Base-by-base conservation (phyloP, 2,888 invertebrate genomes). In the Ashinkailepas kermadecensis region DNA sequence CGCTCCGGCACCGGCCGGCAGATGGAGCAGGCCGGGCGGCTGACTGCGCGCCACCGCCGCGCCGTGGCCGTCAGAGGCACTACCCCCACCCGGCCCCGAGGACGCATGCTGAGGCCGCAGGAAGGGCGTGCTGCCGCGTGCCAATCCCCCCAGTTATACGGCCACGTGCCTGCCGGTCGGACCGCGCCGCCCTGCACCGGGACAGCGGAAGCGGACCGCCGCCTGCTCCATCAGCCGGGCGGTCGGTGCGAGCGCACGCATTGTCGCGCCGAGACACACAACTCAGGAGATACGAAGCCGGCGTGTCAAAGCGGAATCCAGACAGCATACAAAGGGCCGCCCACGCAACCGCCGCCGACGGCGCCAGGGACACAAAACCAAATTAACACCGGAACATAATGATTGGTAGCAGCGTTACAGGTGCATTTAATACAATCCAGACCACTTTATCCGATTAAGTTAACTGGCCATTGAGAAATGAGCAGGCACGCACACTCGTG, bases 321-420 rank as follows among this genome's bases (percentile, higher is more conserved):
- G 70, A 39, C 70, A 70, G 70, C 25, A 70, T 70, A 70, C 70
- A 0, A 39, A 15, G 13, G 39, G 39, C 39, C 7, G 70, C 7
- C 39, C 8, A 39, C 70, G 15, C 39, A 18, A 0, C 70, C 12
- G 25, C 70, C 70, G 70, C 70, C 15, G 70, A 15, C 39, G 9
- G 25, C 13, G 25, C 10, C 13, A 6, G 15, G 12, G 21, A 74
- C 54, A 39, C 39, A 56, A 74, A 65, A 74, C 39, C 74, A 74
- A 15, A 74, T 23, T 2, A 74, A 10, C 15, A 56, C 74, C 56
- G 54, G 18, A 74, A 74, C 74, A 56, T 18, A 74, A 56, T 56
- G 10, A 15, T 56, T 74, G 54, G 54, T 54, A 74, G 56, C 74
- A 39, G 74, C 74, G 74, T 74, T 74, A 74, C 74, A 74, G 74